Evolutionary conservation across 2,797 vertebrate genomes (phyloP).

Genomic region (Margarornis squamiger): DNA sequence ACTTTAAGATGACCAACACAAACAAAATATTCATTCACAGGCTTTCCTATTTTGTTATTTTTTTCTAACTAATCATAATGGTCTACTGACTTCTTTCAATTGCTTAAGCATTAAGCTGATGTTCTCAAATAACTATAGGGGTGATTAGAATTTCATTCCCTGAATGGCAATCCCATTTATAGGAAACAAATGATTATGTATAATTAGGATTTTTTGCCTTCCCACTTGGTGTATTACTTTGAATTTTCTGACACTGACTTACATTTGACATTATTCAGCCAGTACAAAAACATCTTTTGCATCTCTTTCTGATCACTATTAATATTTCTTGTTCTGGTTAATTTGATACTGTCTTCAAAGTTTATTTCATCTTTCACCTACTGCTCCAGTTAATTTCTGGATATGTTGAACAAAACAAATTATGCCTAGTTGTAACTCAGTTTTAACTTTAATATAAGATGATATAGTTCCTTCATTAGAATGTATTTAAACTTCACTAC

Average conservation of each 20-base stretch:
- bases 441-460: background rate
- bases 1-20: background rate
- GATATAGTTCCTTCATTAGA: background rate
- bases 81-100: background rate
- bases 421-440: background rate
- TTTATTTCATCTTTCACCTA: background rate
- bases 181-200: background rate
- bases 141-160: background rate
- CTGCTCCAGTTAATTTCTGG: background rate
- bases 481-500: background rate
- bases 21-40: background rate
- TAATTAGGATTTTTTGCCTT: background rate
- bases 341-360: background rate
- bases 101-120: background rate
- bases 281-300: background rate
- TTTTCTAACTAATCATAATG: background rate
- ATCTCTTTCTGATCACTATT: background rate
- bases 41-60: background rate
- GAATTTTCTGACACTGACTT: background rate
- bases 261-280: background rate
- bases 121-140: background rate
- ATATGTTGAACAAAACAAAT: background rate
- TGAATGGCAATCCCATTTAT: background rate
- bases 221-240: background rate
- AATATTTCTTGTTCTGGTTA: background rate